Evolutionary conservation across 2,888 invertebrate species (phyloP).

Genomic region (Blastobasis lacticolella): DNA sequence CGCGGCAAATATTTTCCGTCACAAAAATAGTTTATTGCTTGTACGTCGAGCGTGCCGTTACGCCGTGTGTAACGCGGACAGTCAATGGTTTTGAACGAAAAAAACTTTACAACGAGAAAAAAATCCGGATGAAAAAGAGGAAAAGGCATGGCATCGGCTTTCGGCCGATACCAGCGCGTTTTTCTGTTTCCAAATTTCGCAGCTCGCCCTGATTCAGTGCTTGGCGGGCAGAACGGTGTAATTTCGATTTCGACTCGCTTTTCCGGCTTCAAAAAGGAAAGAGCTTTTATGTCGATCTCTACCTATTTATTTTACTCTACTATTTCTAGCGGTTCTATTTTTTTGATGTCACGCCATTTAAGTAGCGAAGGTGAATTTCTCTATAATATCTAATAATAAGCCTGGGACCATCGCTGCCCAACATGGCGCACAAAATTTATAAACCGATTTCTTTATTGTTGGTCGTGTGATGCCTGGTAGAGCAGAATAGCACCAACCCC

Average conservation of each 20-base stretch:
- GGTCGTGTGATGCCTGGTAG: too few species aligned
- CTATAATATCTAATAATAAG: too few species aligned
- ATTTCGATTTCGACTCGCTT: constrained; percentile 22
- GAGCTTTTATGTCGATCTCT: too few species aligned
- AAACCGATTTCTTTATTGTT: too few species aligned
- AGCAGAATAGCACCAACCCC: too few species aligned
- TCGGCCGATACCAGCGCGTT: constrained; percentile 24
- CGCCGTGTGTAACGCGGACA: constrained; percentile 12
- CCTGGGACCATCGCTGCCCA: too few species aligned
- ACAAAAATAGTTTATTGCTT: background rate
- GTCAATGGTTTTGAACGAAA: constrained; percentile 29
- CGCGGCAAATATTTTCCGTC: too few species aligned
- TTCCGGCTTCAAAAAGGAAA: constrained; percentile 2
- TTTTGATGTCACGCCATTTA: too few species aligned
- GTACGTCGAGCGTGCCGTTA: background rate
- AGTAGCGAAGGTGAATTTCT: too few species aligned
- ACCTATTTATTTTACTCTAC: constrained; percentile 1
- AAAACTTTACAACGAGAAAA: constrained; percentile 22
- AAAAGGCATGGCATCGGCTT: constrained; percentile 32
- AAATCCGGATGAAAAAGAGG: constrained; percentile 7
- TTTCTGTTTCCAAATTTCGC: too few species aligned
- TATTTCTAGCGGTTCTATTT: too few species aligned
- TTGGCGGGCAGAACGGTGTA: constrained; percentile 24
- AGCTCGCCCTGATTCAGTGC: constrained; percentile 33
- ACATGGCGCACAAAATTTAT: too few species aligned